Base-by-base conservation (phyloP, 64 coral and sea anemone genomes). In the Montipora capricornis region DNA sequence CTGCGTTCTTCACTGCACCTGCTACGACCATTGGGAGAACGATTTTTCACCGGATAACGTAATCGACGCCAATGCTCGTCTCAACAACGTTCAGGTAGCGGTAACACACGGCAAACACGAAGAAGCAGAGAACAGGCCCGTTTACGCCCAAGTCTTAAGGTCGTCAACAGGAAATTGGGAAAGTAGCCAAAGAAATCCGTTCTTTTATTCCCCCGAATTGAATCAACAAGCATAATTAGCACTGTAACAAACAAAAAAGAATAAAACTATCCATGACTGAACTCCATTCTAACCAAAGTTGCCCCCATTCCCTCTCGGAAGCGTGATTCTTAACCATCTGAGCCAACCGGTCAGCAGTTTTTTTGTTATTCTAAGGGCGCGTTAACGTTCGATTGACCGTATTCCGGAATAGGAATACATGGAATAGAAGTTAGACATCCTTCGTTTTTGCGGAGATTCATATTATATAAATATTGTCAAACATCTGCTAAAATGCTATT, bases 11-110 rank as follows among this genome's bases (percentile, higher is more conserved):
- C 90, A 97, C 68, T 97, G 96, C 73, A 74, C 91, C 12, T 97
- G 96, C 9, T 90, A 95, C 61, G 96, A 97, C 73, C 96, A 97
- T 73, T 75, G 84, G 44, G 96, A 97, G 68, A 97, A 97, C 74
- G 96, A 97, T 16, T 97, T 97, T 60, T 97, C 96, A 5, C 96
- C 96, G 5, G 96, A 97, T 47, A 97, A 97, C 45, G 47, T 88
- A 55, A 84, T 97, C 49, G 96, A 97, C 46, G 96, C 96, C 46
- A 92, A 89, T 22, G 91, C 96, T 26, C 91, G 96, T 79, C 57
- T 97, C 49, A 92, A 74, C 22, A 97, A 97, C 44, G 96, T 97
- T 3, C 96, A 97, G 85, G 88, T 97, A 16, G 96, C 96, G 6
- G 51, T 97, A 5, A 67, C 91, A 68, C 96, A 97, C 82, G 84